A percentile compares a stretch with the other conserved stretches of the same genome.
phyloP scores from a whole-genome alignment of 2,888 invertebrate species.

The Diabrotica balteata region DNA sequence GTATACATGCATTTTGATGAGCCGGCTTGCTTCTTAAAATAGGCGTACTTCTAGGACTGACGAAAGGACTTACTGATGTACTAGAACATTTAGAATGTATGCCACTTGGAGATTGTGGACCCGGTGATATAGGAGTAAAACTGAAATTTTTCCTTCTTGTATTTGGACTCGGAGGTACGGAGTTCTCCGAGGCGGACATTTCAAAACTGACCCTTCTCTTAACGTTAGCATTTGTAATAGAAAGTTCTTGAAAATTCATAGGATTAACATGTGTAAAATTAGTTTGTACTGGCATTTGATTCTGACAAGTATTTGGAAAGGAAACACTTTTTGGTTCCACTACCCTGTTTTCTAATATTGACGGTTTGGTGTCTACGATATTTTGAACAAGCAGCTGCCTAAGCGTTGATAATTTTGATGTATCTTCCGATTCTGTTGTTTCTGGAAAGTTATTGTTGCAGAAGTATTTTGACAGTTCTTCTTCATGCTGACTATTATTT shows the following conservation, averaged over 20 bases:
- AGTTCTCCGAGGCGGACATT: constrained; percentile 56
- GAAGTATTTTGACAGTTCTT: constrained; percentile 85
- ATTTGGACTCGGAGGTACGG: constrained; percentile 77
- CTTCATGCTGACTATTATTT: constrained; percentile 80
- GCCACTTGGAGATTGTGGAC: constrained; percentile 70
- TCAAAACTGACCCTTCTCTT: constrained; percentile 68
- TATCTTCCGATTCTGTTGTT: constrained; percentile 50
- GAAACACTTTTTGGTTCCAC: constrained; percentile 17
- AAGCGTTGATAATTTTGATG: constrained; percentile 73
- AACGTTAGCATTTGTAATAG: constrained; percentile 31
- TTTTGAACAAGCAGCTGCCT: constrained; percentile 69
- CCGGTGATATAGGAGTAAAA: constrained; percentile 86
- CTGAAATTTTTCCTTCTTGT: constrained; percentile 81
- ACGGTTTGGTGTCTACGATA: constrained; percentile 45
- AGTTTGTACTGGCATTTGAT: constrained; percentile 29
- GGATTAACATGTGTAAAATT: constrained; percentile 29
- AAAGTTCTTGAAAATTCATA: constrained; percentile 23
- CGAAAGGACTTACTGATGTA: constrained; percentile 79
- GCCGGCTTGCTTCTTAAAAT: constrained; percentile 71
- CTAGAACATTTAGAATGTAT: constrained; percentile 69
- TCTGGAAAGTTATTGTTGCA: constrained; percentile 62
- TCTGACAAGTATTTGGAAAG: constrained; percentile 21
- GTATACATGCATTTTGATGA: constrained; percentile 61
- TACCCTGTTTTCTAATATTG: constrained; percentile 27
- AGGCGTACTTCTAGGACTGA: constrained; percentile 77